A percentile compares a stretch with the other conserved stretches of the same genome.
phyloP scores from a whole-genome alignment of 2,888 invertebrate genomes.

The Halictus ligatus region DNA sequence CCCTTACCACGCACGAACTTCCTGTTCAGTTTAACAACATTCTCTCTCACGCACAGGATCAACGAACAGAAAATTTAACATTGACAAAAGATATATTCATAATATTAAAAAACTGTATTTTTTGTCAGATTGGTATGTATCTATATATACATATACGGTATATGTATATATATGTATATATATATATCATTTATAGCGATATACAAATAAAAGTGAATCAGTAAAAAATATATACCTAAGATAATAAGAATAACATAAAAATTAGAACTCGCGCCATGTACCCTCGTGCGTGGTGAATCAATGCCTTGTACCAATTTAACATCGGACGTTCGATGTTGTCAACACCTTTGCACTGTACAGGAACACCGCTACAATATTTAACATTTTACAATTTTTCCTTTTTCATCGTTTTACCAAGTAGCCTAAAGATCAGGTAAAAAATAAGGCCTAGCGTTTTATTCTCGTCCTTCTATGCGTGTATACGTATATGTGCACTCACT shows the following conservation, averaged over 20 bases:
- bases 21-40: slow-evolving; percentile 18
- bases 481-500: slow-evolving; percentile 56
- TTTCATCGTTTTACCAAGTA: slow-evolving; percentile 43
- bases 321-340: slow-evolving; percentile 38
- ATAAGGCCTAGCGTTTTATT: slow-evolving; percentile 69
- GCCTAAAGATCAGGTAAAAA: slow-evolving; percentile 74
- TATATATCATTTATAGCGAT: neutral
- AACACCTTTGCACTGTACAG: slow-evolving; percentile 64
- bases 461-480: slow-evolving; percentile 63
- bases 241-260: slow-evolving; percentile 42
- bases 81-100: slow-evolving; percentile 20
- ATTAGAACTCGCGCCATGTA: slow-evolving; percentile 47
- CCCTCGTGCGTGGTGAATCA: slow-evolving; percentile 53
- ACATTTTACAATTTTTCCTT: slow-evolving; percentile 46
- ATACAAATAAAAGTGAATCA: slow-evolving; percentile 40
- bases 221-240: slow-evolving; percentile 49
- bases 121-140: slow-evolving; percentile 6
- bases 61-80: slow-evolving; percentile 29
- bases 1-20: slow-evolving; percentile 51
- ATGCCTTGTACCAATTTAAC: slow-evolving; percentile 41
- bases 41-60: neutral
- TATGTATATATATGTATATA: neutral
- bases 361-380: slow-evolving; percentile 59
- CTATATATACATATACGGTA: neutral
- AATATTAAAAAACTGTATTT: slow-evolving; percentile 32